Evolutionary conservation across 2,888 invertebrate species (phyloP), one percentile per base, ranked within the genome.

Genomic region (Chymomyza caudatula): DNA sequence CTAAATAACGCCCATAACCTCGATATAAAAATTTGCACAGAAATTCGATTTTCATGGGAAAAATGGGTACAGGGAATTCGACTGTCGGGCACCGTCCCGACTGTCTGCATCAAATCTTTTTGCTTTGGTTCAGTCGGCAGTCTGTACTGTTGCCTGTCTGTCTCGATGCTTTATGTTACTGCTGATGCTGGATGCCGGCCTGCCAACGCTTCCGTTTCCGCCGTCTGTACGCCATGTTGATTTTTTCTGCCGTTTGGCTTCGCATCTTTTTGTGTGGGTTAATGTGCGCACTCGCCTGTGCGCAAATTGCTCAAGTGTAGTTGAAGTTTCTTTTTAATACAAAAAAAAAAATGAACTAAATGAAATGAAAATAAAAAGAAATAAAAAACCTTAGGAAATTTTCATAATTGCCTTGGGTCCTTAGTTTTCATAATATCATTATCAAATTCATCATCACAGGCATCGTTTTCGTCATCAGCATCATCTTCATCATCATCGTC

Each of bases 251-350:
- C 68, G 60, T 25, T 20, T 20, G 25, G 23, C 58, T 37, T 29
- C 42, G n/a, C 43, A 6, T 49, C 44, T 47, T 22, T 20, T n/a
- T 51, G 44, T 60, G 52, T 70, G 81, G 69, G 73, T 80, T 85
- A 85, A 80, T 85, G 86, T 83, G 80, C 84, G 86, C 86, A 80
- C 78, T 80, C 84, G 76, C 84, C 80, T 85, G 86, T 80, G 84
- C 76, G 81, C 85, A 81, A 85, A 86, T 86, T 80, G 80, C 86
- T 86, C 82, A 86, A 84, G 86, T 86, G 80, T 81, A 86, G 86
- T 81, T 80, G 67, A 81, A 78, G 82, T 62, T 85, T 76, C 56
- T 74, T 42, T 63, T 59, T 53, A 44, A 49, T 49, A 49, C 19
- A 19, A 49, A 17, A 51, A 51, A 59, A 49, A 19, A 51, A 37